Base-by-base conservation (phyloP, 1,140 invertebrate species). In the Apis cerana region DNA sequence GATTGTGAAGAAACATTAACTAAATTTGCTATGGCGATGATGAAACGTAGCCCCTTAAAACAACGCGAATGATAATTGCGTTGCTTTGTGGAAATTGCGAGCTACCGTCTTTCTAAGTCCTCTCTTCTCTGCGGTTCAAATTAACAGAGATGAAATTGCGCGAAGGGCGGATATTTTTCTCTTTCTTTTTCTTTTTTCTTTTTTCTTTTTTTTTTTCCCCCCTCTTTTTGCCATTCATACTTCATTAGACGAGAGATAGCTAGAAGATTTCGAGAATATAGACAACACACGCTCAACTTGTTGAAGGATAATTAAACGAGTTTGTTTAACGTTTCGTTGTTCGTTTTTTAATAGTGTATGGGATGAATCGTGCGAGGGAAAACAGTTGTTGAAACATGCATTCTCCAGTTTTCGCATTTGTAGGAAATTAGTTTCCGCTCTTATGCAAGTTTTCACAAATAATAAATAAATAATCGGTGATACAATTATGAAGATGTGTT, bases 1-100 rank as follows among this genome's bases (percentile, higher is more conserved):
- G 21, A 68, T 68, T 13, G 43, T 48, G 11, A n/a, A 48, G 65
- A 68, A 48, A 68, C 21, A 43, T 68, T 68, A 68, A 50, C 12
- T 48, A 68, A 68, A 68, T 48, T n/a, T 19, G 65, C 43, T 43
- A 2, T 4, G 21, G 10, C 21, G 3, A 8, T 2, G 65, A 50
- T n/a, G 21, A 68, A 50, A 48, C 43, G 65, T 12, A 0, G 65
- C 19, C 19, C 7, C 21, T 48, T 68, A 21, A 68, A 68, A 68
- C 43, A 43, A 43, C 5, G 43, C 12, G 52, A 43, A 58, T 72
- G 27, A 72, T 72, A 72, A 72, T 72, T 58, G 19, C 70, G 9
- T 72, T 72, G 23, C 70, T 72, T 72, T 58, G 70, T 72, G 19
- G 19, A 72, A 72, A 68, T 48, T 68, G 21, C 65, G 43, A n/a